Conservation (phyloP, 2,113 vertebrate species). For the Ariopsis seemanni region DNA sequence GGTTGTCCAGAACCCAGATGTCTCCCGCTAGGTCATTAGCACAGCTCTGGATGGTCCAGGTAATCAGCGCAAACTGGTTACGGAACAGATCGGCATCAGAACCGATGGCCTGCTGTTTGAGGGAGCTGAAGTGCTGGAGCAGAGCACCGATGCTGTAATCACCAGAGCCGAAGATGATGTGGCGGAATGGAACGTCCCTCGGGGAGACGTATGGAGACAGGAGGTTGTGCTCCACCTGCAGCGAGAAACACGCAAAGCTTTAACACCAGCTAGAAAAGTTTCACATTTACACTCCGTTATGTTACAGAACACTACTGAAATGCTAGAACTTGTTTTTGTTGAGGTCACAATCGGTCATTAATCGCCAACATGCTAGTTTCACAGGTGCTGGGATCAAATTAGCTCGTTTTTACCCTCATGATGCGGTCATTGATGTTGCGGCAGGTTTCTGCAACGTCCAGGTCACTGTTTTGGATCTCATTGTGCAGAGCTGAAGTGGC, state of each 20-base stretch:
- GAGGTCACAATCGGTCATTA: too few species aligned
- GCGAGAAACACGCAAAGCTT: not conserved
- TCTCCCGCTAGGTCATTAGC: constrained; percentile 82
- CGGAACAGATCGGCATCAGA: constrained; percentile 69
- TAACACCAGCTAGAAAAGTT: not conserved
- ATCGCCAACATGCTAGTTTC: too few species aligned
- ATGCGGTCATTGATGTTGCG: constrained; percentile 84
- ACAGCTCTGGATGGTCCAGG: constrained; percentile 88
- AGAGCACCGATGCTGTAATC: constrained; percentile 80
- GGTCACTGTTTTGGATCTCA: constrained; percentile 69
- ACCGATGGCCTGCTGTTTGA: not conserved
- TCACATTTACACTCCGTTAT: not conserved
- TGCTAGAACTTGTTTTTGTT: not conserved
- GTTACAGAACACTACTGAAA: not conserved
- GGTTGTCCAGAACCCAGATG: constrained; percentile 83
- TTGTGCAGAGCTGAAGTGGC: constrained; percentile 66
- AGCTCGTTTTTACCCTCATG: constrained; percentile 79
- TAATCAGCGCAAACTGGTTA: constrained; percentile 83
- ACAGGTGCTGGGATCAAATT: not conserved
- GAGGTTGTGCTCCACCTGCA: constrained; percentile 84
- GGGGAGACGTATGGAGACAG: constrained; percentile 87
- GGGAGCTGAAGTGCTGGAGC: constrained; percentile 65
- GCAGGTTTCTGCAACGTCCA: constrained; percentile 69
- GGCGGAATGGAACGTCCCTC: constrained; percentile 81
- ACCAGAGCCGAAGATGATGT: constrained; percentile 84